Evolutionary conservation across 2,888 invertebrate genomes (phyloP).

Genomic region (Sisyra nigra): DNA sequence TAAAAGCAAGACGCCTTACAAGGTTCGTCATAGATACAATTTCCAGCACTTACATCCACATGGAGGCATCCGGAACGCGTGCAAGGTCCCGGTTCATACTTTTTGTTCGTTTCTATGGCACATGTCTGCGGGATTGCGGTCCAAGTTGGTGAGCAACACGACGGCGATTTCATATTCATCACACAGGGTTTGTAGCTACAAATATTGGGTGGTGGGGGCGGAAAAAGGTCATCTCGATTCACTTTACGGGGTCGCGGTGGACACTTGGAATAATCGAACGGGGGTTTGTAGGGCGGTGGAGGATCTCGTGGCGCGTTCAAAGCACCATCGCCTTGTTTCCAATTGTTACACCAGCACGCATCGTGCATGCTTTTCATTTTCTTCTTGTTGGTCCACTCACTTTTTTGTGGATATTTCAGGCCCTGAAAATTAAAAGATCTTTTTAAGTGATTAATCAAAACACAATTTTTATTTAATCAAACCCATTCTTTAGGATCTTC

Average conservation of each 20-base stretch:
- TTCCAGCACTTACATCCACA: neutral
- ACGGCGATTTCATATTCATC: neutral
- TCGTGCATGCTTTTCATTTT: neutral
- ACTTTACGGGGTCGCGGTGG: neutral
- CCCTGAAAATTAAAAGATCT: too few species aligned
- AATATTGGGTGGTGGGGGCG: neutral
- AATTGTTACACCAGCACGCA: neutral
- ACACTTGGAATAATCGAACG: neutral
- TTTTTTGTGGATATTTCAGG: too few species aligned
- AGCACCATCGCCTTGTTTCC: neutral
- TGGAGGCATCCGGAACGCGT: neutral
- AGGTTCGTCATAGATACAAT: conserved; percentile 22
- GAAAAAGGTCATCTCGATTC: neutral
- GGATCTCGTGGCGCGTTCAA: neutral
- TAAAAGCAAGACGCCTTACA: conserved; percentile 25
- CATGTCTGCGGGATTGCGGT: neutral
- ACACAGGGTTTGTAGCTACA: neutral
- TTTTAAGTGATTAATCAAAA: too few species aligned
- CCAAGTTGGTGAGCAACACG: neutral
- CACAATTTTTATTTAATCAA: too few species aligned
- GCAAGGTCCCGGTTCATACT: neutral
- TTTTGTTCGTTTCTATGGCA: neutral
- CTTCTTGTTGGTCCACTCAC: too few species aligned
- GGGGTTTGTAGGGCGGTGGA: neutral
- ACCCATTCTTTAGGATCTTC: too few species aligned